phyloP scores from a whole-genome alignment of 2,888 invertebrate species.

The Morpho achilles region DNA sequence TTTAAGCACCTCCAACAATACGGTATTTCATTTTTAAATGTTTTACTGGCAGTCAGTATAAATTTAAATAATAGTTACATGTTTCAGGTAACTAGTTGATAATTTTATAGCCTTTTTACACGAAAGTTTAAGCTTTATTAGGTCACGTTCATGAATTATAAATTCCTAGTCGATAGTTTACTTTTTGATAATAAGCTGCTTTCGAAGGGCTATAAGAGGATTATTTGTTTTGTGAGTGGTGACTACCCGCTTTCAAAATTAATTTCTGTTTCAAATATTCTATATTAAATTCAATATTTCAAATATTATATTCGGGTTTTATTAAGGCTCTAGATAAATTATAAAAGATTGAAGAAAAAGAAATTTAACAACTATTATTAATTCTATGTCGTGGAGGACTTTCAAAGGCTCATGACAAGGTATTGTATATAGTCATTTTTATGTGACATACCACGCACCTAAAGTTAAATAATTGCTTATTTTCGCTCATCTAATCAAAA shows the following conservation, averaged over 20 bases:
- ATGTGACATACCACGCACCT: too few relatives aligned
- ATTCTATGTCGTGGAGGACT: too few relatives aligned
- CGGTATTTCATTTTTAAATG: constrained; percentile 14
- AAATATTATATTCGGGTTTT: too few relatives aligned
- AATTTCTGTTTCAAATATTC: too few relatives aligned
- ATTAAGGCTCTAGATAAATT: too few relatives aligned
- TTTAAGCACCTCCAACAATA: constrained; percentile 8
- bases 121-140: constrained; percentile 51
- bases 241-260: neutral
- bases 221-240: constrained; percentile 2
- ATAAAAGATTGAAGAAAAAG: too few relatives aligned
- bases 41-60: constrained; percentile 27
- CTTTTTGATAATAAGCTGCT: constrained; percentile 6
- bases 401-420: too few relatives aligned
- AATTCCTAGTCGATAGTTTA: constrained; percentile 7
- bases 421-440: too few relatives aligned
- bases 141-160: constrained; percentile 16
- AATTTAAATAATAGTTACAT: constrained; percentile 56
- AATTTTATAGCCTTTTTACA: constrained; percentile 69
- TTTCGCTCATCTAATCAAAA: too few relatives aligned
- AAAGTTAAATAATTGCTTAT: too few relatives aligned
- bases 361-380: too few relatives aligned
- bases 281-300: too few relatives aligned
- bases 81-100: constrained; percentile 61
- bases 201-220: constrained; percentile 1